Percentiles rank a stretch among this genome's conserved stretches.
Conservation (phyloP, 2,888 invertebrate genomes). For the Leuctra nigra region DNA sequence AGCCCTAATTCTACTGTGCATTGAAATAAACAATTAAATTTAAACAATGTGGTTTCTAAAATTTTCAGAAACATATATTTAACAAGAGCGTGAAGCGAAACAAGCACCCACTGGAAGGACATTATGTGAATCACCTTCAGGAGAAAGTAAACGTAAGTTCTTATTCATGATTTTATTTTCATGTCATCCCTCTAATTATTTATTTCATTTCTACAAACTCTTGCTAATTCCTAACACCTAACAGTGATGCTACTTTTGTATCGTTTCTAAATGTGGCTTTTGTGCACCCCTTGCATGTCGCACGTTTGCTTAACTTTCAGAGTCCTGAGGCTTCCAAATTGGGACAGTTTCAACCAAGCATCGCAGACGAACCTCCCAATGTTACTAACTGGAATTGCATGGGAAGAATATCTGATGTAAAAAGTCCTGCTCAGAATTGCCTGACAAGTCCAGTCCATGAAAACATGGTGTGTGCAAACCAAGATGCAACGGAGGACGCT, state of each 20-base stretch:
- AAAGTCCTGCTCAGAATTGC: constrained; percentile 1
- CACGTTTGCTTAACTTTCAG: constrained; percentile 3
- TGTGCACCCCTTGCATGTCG: too few relatives aligned
- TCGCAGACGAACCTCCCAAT: neutral
- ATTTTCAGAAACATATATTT: constrained; percentile 62
- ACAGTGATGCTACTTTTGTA: neutral
- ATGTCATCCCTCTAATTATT: neutral
- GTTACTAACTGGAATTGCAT: constrained; percentile 5
- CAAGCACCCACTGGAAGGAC: too few relatives aligned
- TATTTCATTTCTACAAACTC: neutral
- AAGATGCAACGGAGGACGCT: neutral
- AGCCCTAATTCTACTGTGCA: too few relatives aligned
- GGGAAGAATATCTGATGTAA: constrained; percentile 1
- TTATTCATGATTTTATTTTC: neutral
- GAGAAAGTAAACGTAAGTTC: constrained; percentile 40
- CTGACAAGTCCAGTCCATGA: neutral
- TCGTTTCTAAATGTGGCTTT: neutral
- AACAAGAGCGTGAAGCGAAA: constrained; percentile 51
- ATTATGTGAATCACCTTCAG: too few relatives aligned
- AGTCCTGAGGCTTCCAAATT: neutral
- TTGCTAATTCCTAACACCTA: neutral
- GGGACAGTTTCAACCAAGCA: too few relatives aligned
- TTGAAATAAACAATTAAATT: constrained; percentile 9
- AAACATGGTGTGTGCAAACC: too few relatives aligned
- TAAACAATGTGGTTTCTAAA: neutral